Base-by-base conservation (phyloP, 1,140 invertebrate genomes). In the Drosophila repleta region DNA sequence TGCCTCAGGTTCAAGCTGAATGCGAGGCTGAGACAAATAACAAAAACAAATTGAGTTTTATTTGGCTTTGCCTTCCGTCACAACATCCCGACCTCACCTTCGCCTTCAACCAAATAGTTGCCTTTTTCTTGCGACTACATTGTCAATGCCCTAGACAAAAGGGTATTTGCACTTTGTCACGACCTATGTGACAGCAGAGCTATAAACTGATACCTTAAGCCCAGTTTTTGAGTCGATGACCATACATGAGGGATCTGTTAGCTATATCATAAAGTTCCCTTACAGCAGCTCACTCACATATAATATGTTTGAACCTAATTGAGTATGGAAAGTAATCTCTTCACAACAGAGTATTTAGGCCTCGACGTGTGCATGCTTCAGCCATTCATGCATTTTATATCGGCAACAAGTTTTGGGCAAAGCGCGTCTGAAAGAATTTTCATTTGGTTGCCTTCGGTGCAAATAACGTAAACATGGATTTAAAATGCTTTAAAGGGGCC, bases 21-120 rank as follows among this genome's bases (percentile, higher is more conserved):
- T 57, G 49, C 24, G 32, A 49, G 20, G 8, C 32, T 49, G 37
- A 65, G 46, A 35, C 29, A 48, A 71, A 66, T 58, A 71, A 65
- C 53, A 67, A 66, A 58, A 67, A 67, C 55, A 67, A 72, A 72
- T 72, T 66, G 69, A 67, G 55, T 77, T 76, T 62, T 70, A 49
- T 58, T 64, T 64, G 46, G 45, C 24, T 24, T 64, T 53, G 39
- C 24, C 24, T 51, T 29, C 29, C 18, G 39, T 35, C 62, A 29
- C 2, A 58, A 17, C 24, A 45, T 24, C 20, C n/a, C n/a, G n/a
- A n/a, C n/a, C n/a, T n/a, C n/a, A n/a, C 21, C 32, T 18, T 21
- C n/a, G 10, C 18, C 21, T 37, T 29, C 29, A 21, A 21, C 51
- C 46, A 21, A 52, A 52, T 49, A 49, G 53, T 51, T 57, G 48